These are phyloP conservation scores for Phasia obesa DNA, from an alignment of 2,888 invertebrate species.

Conservation along the genomic window DNA sequence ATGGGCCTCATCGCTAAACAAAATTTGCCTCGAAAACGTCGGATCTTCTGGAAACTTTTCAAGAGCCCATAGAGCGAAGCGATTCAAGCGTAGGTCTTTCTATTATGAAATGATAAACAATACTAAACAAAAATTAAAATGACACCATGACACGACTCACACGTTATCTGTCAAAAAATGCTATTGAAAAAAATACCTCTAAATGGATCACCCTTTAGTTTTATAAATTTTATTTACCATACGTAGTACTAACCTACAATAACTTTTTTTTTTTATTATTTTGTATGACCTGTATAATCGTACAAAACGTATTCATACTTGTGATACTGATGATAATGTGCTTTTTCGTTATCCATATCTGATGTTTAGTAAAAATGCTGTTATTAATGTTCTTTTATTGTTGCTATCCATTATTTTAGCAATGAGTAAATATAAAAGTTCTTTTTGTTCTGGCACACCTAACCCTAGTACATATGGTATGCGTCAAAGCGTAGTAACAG, in stretches of 20 bases:
- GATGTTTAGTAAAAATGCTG: slow-evolving; percentile 12
- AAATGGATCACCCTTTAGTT: too few relatives aligned
- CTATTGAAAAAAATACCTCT: too few relatives aligned
- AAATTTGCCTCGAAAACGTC: too few relatives aligned
- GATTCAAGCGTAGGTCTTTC: too few relatives aligned
- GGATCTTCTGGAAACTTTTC: too few relatives aligned
- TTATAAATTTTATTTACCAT: too few relatives aligned
- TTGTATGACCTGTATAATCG: slow-evolving; percentile 1
- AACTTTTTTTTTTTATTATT: neutral
- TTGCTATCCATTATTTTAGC: slow-evolving; percentile 4
- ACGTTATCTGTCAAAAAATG: too few relatives aligned
- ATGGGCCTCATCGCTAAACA: too few relatives aligned
- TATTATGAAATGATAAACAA: too few relatives aligned
- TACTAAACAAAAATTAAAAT: too few relatives aligned
- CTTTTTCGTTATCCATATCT: slow-evolving; percentile 1
- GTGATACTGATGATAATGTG: slow-evolving; percentile 9
- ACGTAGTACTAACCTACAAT: neutral
- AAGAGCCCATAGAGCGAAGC: too few relatives aligned
- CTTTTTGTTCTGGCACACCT: neutral
- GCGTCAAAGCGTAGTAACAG: slow-evolving; percentile 43
- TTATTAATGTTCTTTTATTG: slow-evolving; percentile 9
- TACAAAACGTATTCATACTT: neutral
- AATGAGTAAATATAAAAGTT: neutral
- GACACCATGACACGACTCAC: too few relatives aligned
- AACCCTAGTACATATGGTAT: neutral